Evolutionary conservation across 2,797 vertebrate genomes (phyloP).

Genomic region (Choloepus didactylus): DNA sequence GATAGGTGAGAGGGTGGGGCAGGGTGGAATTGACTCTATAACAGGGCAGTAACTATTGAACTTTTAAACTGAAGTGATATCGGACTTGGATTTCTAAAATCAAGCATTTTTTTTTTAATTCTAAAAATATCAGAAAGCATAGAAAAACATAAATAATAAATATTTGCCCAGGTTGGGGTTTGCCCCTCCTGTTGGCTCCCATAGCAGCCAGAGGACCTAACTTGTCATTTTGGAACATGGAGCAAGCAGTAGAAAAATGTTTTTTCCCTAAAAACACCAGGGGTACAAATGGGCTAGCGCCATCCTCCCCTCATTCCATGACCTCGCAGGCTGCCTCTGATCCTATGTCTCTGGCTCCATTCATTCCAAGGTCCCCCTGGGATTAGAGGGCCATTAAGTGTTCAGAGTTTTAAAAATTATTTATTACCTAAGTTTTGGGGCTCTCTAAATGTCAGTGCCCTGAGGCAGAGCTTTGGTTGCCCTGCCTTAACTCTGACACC

Average conservation of each 20-base stretch:
- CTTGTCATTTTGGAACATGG: neutral
- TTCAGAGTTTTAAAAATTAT: neutral
- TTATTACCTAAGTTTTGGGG: neutral
- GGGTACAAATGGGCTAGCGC: neutral
- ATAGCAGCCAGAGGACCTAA: neutral
- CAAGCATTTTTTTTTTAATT: neutral
- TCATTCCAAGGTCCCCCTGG: neutral
- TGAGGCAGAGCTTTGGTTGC: neutral
- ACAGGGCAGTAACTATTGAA: too few relatives aligned
- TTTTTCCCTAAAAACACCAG: neutral
- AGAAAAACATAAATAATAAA: constrained; percentile 3
- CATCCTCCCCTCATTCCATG: neutral
- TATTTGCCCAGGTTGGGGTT: neutral
- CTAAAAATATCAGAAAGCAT: neutral
- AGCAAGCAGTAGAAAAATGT: neutral
- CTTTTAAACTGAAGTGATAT: neutral
- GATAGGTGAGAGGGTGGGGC: too few relatives aligned
- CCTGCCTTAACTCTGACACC: neutral
- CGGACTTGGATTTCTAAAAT: constrained; percentile 5
- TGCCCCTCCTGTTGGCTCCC: neutral
- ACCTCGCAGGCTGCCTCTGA: too few relatives aligned
- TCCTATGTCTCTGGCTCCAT: neutral
- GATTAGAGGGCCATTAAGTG: neutral
- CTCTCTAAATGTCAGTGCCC: neutral
- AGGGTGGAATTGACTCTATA: too few relatives aligned